Evolutionary conservation across 1,140 invertebrate species (phyloP).

Genomic region (Riptortus pedestris): DNA sequence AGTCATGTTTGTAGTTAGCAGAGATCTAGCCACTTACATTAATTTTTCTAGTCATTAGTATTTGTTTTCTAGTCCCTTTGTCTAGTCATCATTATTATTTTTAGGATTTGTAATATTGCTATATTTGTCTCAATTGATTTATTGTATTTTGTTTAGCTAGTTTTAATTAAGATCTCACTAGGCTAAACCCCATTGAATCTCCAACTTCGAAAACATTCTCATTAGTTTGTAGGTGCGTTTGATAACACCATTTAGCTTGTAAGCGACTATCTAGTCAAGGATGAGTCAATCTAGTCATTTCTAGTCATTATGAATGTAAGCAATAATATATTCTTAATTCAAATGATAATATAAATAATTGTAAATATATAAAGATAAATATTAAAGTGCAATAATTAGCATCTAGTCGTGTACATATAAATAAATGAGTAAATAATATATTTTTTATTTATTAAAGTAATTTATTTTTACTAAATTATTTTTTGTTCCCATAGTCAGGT

Average conservation of each 20-base stretch:
- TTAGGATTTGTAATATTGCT: background rate
- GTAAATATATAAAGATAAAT: constrained; percentile 3
- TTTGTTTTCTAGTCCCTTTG: background rate
- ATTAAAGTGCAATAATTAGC: constrained; percentile 20
- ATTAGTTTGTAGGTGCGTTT: constrained; percentile 11
- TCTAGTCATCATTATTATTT: constrained; percentile 7
- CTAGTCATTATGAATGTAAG: background rate
- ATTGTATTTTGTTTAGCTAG: background rate
- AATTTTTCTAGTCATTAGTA: background rate
- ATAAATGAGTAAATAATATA: background rate
- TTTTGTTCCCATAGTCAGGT: constrained; percentile 1
- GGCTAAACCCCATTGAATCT: constrained; percentile 1
- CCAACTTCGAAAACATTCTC: constrained; percentile 25
- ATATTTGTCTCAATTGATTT: background rate
- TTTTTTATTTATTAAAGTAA: background rate
- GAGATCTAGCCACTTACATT: too few relatives aligned
- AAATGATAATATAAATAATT: background rate
- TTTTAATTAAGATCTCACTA: constrained; percentile 20
- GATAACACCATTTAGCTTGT: constrained; percentile 18
- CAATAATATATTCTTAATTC: background rate
- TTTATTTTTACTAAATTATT: constrained; percentile 1
- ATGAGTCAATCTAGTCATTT: constrained; percentile 21
- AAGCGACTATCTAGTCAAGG: constrained; percentile 9
- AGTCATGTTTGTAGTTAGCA: background rate
- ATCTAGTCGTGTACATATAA: constrained; percentile 21